A percentile compares a stretch with the other conserved stretches of the same genome.
These are phyloP conservation scores for Butastur rufipennis DNA, from an alignment of 2,113 vertebrate species.

Conservation along the genomic window DNA sequence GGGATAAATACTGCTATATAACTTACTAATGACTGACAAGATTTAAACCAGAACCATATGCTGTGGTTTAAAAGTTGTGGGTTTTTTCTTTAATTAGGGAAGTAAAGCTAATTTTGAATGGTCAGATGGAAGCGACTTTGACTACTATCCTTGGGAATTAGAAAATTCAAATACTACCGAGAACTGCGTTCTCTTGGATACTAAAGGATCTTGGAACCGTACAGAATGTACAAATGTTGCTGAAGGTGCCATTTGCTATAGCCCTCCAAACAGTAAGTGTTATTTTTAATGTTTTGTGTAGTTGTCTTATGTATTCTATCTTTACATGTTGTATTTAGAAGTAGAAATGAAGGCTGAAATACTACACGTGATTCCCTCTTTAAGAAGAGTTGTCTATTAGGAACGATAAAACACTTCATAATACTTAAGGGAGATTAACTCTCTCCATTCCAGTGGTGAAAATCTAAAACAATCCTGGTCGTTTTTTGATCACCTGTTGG, in stretches of 20 bases:
- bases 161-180: constrained; percentile 38
- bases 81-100: constrained; percentile 66
- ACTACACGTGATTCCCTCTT: background rate
- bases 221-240: constrained; percentile 70
- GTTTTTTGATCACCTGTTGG: background rate
- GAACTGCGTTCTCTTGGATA: constrained; percentile 80
- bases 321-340: background rate
- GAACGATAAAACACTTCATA: background rate
- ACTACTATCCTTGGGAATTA: constrained; percentile 73
- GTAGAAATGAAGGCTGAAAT: background rate
- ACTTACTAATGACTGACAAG: background rate
- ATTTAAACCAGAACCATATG: background rate
- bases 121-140: constrained; percentile 86
- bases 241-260: constrained; percentile 92
- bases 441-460: background rate
- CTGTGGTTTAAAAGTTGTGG: background rate
- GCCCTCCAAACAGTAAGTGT: constrained; percentile 67
- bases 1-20: background rate
- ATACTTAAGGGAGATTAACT: background rate
- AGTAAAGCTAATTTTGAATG: constrained; percentile 81
- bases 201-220: constrained; percentile 80
- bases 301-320: background rate
- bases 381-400: background rate
- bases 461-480: background rate
- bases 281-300: background rate